These are phyloP conservation scores for human (Homo sapiens) DNA, from an alignment of 2,113 vertebrate genomes.

Conservation along the genomic window GRCh38 chr1:17840501-17841000, in stretches of 20 bases:
- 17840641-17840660: not conserved
- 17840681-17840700: accelerated
- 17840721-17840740: not conserved
- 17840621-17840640: not conserved
- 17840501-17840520: not conserved
- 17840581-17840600: not conserved
- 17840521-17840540: not conserved
- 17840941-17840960: not conserved
- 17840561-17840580: not conserved
- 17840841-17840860: not conserved
- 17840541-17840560: not conserved
- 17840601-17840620: not conserved
- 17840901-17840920: not conserved
- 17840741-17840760: not conserved
- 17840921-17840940: too few species aligned
- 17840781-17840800: not conserved
- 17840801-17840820: not conserved
- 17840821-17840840: not conserved
- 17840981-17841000: not conserved
- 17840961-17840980: accelerated
- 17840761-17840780: accelerated
- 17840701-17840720: not conserved
- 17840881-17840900: not conserved
- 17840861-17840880: not conserved
- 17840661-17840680: not conserved